Percentiles rank a stretch among this genome's conserved stretches.
Conservation (phyloP, 1,140 invertebrate genomes). For the Formica exsecta region DNA sequence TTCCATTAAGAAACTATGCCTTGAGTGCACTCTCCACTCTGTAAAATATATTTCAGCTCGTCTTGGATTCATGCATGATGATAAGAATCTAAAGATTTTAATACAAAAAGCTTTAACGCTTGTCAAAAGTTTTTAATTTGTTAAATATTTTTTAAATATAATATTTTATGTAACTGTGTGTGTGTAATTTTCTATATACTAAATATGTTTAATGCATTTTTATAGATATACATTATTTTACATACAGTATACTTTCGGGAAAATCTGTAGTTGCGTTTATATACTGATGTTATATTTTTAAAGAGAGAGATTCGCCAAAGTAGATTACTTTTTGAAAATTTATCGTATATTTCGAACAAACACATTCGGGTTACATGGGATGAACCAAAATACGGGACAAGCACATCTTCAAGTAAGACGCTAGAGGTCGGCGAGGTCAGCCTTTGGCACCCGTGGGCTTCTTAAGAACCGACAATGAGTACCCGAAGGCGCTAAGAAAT, state of each 20-base stretch:
- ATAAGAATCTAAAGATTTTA: background rate
- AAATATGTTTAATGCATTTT: background rate
- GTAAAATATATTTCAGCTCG: constrained; percentile 43
- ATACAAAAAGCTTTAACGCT: background rate
- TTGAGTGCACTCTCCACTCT: constrained; percentile 64
- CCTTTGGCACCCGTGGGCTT: constrained; percentile 59
- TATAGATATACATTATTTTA: background rate
- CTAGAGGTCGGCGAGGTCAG: constrained; percentile 42
- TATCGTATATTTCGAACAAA: background rate
- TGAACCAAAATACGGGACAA: constrained; percentile 65
- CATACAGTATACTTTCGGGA: background rate
- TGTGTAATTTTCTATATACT: background rate
- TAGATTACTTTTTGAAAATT: constrained; percentile 32
- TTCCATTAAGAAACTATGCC: constrained; percentile 74
- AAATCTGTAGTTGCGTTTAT: background rate
- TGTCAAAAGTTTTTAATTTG: background rate
- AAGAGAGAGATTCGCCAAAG: background rate
- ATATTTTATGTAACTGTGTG: background rate
- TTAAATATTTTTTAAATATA: background rate
- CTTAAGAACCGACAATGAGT: constrained; percentile 69
- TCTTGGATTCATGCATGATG: constrained; percentile 17
- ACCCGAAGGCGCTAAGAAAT: constrained; percentile 68
- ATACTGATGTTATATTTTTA: background rate
- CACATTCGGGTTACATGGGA: constrained; percentile 21
- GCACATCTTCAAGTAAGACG: constrained; percentile 53